These are phyloP conservation scores for Grammomys surdaster DNA, from an alignment of 2,113 vertebrate species.

Conservation along the genomic window DNA sequence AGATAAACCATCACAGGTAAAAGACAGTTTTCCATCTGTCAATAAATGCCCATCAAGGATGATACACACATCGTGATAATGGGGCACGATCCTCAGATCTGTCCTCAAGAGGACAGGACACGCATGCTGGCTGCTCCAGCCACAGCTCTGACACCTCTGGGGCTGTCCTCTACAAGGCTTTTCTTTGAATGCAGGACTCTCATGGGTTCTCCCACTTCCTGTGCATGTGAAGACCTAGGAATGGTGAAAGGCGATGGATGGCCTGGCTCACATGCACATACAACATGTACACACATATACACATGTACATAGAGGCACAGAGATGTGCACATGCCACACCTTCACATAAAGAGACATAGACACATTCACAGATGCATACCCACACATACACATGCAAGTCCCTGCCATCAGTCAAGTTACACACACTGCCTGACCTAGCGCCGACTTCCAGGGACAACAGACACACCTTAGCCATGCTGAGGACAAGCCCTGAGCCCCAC, in stretches of 20 bases:
- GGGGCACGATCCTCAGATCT: background rate
- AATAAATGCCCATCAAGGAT: rapidly evolving
- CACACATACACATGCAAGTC: rapidly evolving
- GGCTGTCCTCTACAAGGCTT: rapidly evolving
- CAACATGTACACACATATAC: background rate
- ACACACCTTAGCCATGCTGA: rapidly evolving
- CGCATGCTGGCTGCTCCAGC: rapidly evolving
- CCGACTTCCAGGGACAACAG: rapidly evolving
- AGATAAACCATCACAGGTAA: background rate
- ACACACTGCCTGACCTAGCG: rapidly evolving
- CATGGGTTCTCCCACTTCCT: rapidly evolving
- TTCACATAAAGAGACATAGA: background rate
- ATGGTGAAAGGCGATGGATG: rapidly evolving
- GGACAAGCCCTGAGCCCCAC: background rate
- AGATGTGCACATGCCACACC: background rate
- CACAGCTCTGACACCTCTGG: rapidly evolving
- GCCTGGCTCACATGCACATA: background rate
- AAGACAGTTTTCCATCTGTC: rapidly evolving
- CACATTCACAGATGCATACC: background rate
- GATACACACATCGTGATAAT: rapidly evolving
- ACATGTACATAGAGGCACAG: too few relatives aligned
- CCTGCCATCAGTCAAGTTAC: rapidly evolving
- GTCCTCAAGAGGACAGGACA: background rate
- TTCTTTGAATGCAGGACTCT: rapidly evolving
- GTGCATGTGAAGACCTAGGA: rapidly evolving